These are phyloP conservation scores for Mormyrus proboscirostris DNA, from an alignment of 2,797 vertebrate species.

Conservation along the genomic window DNA sequence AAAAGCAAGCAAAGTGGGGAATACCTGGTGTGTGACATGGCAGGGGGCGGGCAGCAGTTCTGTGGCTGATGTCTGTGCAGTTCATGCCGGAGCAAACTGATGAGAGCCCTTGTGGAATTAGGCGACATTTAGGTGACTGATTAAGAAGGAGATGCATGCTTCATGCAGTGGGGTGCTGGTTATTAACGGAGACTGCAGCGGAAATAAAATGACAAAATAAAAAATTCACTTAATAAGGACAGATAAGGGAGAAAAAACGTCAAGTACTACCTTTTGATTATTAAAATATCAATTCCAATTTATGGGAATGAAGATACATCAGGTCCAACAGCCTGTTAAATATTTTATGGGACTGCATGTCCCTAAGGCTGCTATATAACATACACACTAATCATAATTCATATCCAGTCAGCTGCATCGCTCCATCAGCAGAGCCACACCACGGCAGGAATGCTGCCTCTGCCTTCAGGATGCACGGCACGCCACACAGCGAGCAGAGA, in stretches of 20 bases:
- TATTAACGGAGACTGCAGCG: not conserved
- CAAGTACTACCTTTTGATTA: not conserved
- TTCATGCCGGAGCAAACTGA: not conserved
- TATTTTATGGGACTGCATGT: not conserved
- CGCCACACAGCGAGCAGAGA: not conserved
- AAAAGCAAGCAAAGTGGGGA: not conserved
- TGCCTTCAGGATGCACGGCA: not conserved
- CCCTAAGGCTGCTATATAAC: not conserved
- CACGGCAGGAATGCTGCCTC: not conserved
- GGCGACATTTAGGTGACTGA: not conserved
- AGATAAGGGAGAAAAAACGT: not conserved
- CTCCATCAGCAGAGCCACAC: not conserved
- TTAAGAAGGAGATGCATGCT: not conserved
- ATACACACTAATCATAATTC: not conserved
- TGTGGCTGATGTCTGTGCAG: not conserved
- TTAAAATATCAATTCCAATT: not conserved
- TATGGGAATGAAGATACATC: not conserved
- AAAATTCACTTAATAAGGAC: not conserved
- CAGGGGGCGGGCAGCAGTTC: not conserved
- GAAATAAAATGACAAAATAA: not conserved
- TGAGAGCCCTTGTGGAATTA: not conserved
- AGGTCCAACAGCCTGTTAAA: not conserved
- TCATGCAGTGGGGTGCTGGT: not conserved
- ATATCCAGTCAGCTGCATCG: not conserved
- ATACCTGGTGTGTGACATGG: not conserved